phyloP scores from a whole-genome alignment of 2,888 invertebrate species.

The Troilus luridus region DNA sequence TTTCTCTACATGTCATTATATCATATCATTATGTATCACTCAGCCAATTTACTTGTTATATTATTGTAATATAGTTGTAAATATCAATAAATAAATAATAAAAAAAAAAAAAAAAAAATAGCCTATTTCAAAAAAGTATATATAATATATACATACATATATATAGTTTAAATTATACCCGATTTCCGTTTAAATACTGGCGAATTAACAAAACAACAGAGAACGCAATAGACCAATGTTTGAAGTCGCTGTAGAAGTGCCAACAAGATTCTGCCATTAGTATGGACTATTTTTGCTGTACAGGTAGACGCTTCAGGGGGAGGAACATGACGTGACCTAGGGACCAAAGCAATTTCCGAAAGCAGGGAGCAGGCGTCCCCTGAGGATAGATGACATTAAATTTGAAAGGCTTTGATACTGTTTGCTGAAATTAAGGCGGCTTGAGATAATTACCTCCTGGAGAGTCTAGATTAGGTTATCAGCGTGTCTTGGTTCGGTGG shows the following conservation, averaged over 20 bases:
- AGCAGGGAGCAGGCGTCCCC: background rate
- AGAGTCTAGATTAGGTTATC: conserved; percentile 9
- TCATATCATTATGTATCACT: too few species aligned
- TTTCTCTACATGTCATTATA: too few species aligned
- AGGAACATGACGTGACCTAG: background rate
- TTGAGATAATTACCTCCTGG: conserved; percentile 33
- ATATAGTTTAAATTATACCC: too few species aligned
- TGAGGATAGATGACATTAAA: conserved; percentile 7
- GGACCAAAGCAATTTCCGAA: conserved; percentile 23
- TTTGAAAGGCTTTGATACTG: conserved; percentile 37
- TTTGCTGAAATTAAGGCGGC: conserved; percentile 28
- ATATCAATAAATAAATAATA: too few species aligned
- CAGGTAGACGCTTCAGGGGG: background rate
- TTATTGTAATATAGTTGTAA: too few species aligned
- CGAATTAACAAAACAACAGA: too few species aligned
- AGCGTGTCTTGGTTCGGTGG: background rate
- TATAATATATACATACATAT: too few species aligned
- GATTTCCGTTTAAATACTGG: too few species aligned
- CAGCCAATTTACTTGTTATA: too few species aligned
- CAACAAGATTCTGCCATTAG: background rate
- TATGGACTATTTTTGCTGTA: background rate
- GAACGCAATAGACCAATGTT: too few species aligned
- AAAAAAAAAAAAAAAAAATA: too few species aligned
- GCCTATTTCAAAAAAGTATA: too few species aligned
- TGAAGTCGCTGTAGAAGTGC: background rate